Evolutionary conservation across 2,797 vertebrate genomes (phyloP), one percentile per base, ranked within the genome.

Genomic region (Xiphophorus birchmanni): DNA sequence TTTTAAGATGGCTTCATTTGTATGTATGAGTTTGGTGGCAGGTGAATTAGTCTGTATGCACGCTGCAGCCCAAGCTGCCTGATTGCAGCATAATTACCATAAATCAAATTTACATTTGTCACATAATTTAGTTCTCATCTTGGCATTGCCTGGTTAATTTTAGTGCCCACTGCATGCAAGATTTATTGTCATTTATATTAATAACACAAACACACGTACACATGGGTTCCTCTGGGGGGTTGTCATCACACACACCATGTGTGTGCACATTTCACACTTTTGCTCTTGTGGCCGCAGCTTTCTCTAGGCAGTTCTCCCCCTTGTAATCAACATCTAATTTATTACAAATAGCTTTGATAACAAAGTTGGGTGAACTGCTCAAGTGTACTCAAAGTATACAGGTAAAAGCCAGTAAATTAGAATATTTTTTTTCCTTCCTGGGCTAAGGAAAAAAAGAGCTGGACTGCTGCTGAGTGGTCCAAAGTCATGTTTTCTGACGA

Each of bases 31-130:
- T 90, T 91, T 87, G 77, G 82, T 86, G 88, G 80, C 89, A 91
- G 86, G 88, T 93, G 88, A 91, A 92, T 91, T 88, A 88, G 84
- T 85, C 85, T 86, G 77, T 69, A 73, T 86, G 83, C 87, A 83
- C 73, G 40, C 82, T 84, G 82, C 82, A 79, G 84, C 77, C 75
- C 83, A 50, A 77, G 82, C 84, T 82, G 75, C 76, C 86, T 91
- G 90, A 89, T 90, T 92, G 91, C 87, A 65, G 83, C 77, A 73
- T 91, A 93, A 93, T 95, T 90, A 92, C 82, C 91, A 95, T 95
- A 94, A 93, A 95, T 95, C 94, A 91, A 83, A 94, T 95, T 93
- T 93, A 92, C 88, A 93, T 93, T 93, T 92, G 87, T 92, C 89
- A 90, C 91, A 86, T 91, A 88, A 93, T 95, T 94, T 91, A 89